Evolutionary conservation across 1,140 invertebrate genomes (phyloP).

Genomic region (Drosophila navojoa): DNA sequence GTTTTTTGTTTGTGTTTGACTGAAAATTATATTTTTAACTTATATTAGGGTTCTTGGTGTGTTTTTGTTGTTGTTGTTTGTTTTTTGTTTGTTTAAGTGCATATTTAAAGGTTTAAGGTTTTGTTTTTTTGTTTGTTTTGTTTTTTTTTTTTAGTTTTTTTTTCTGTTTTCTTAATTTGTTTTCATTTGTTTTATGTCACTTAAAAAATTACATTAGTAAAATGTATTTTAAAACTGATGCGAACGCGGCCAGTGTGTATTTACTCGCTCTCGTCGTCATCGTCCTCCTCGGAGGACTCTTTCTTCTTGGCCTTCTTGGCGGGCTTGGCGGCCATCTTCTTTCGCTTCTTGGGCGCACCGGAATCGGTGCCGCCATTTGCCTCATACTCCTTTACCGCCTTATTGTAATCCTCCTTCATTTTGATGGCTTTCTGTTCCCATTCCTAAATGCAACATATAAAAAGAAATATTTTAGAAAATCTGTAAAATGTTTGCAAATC

Average conservation of each 20-base stretch:
- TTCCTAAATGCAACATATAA: constrained; percentile 85
- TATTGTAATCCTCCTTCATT: constrained; percentile 93
- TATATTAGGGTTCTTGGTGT: constrained; percentile 58
- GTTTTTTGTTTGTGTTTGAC: constrained; percentile 43
- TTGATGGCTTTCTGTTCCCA: constrained; percentile 95
- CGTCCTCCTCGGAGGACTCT: constrained; percentile 80
- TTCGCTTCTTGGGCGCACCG: constrained; percentile 84
- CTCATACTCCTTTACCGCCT: constrained; percentile 95
- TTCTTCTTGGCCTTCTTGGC: constrained; percentile 85
- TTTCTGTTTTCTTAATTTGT: constrained; percentile 49
- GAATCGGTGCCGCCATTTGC: constrained; percentile 87
- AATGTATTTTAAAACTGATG: constrained; percentile 82
- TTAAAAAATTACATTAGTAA: constrained; percentile 83
- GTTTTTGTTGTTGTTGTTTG: constrained; percentile 5
- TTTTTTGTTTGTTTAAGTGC: constrained; percentile 53
- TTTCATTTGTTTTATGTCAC: constrained; percentile 64
- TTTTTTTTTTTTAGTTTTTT: constrained; percentile 48
- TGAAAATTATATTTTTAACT: constrained; percentile 69
- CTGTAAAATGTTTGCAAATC: too few species aligned
- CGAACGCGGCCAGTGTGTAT: constrained; percentile 34
- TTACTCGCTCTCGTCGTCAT: constrained; percentile 82
- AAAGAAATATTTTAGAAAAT: too few species aligned
- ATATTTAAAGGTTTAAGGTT: constrained; percentile 73
- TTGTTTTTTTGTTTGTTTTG: constrained; percentile 55
- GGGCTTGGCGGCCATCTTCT: constrained; percentile 84